Conservation (phyloP, 2,888 invertebrate species). For the Anthrax anthrax region DNA sequence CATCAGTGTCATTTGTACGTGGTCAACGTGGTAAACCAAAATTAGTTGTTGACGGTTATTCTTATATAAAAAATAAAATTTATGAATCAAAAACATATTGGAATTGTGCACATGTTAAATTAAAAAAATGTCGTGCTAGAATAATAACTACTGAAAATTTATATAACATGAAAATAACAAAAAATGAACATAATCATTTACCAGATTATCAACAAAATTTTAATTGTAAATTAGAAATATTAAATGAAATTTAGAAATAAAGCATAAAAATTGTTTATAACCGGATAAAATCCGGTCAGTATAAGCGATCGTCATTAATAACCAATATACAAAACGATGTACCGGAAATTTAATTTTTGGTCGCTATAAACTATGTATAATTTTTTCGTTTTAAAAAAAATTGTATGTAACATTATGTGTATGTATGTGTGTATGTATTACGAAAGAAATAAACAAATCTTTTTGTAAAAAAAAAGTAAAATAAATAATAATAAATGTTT, state of each 20-base stretch:
- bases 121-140: slow-evolving; percentile 20
- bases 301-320: too few relatives aligned
- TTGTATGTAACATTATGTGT: too few relatives aligned
- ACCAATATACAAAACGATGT: too few relatives aligned
- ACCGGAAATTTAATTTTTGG: too few relatives aligned
- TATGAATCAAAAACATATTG: slow-evolving; percentile 20
- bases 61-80: slow-evolving; percentile 20
- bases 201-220: slow-evolving; percentile 16
- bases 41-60: slow-evolving; percentile 20
- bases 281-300: too few relatives aligned
- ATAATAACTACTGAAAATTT: slow-evolving; percentile 16
- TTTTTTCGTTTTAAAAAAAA: too few relatives aligned
- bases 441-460: too few relatives aligned
- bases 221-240: slow-evolving; percentile 1
- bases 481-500: too few relatives aligned
- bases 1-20: slow-evolving; percentile 13
- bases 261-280: neutral
- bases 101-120: slow-evolving; percentile 20
- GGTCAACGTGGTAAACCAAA: slow-evolving; percentile 23
- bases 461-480: too few relatives aligned
- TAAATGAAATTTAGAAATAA: neutral
- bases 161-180: slow-evolving; percentile 16
- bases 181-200: slow-evolving; percentile 18
- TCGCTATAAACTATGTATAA: too few relatives aligned
- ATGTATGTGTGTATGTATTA: neutral